Evolutionary conservation across 2,113 vertebrate species (phyloP).

Genomic region (Colius striatus): DNA sequence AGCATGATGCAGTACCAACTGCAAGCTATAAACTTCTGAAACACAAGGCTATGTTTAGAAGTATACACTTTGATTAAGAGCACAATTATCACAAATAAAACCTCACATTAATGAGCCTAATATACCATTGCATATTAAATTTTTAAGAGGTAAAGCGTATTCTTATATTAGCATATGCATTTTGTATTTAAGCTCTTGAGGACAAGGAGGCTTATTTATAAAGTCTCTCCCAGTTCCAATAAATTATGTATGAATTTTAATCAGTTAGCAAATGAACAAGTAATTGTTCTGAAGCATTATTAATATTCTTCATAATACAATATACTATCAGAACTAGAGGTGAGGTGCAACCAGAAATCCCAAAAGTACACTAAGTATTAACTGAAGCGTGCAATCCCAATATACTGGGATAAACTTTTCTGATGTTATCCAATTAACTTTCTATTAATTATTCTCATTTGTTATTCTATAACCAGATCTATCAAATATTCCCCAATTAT

Average conservation of each 20-base stretch:
- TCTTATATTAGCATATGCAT: conserved; percentile 73
- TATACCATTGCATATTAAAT: conserved; percentile 59
- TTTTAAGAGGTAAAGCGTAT: conserved; percentile 67
- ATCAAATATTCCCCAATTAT: conserved; percentile 56
- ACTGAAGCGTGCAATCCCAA: conserved; percentile 73
- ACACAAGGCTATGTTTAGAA: conserved; percentile 19
- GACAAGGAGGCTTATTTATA: conserved; percentile 76
- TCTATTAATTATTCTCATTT: conserved; percentile 75
- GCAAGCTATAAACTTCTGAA: neutral
- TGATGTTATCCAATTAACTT: conserved; percentile 78
- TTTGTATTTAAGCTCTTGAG: conserved; percentile 76
- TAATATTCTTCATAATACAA: conserved; percentile 82
- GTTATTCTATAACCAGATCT: conserved; percentile 65
- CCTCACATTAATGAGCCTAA: conserved; percentile 66
- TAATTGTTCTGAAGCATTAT: conserved; percentile 82
- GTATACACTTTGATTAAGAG: conserved; percentile 53
- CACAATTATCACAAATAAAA: conserved; percentile 58
- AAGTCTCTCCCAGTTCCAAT: conserved; percentile 77
- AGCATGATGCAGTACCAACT: neutral
- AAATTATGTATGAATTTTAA: conserved; percentile 87
- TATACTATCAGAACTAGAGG: conserved; percentile 73
- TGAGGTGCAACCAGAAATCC: conserved; percentile 71
- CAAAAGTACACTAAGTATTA: conserved; percentile 67
- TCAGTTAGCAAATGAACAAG: conserved; percentile 82
- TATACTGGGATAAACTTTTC: conserved; percentile 73